Conservation (phyloP, 2,888 invertebrate species). For the Cheilosia soror region DNA sequence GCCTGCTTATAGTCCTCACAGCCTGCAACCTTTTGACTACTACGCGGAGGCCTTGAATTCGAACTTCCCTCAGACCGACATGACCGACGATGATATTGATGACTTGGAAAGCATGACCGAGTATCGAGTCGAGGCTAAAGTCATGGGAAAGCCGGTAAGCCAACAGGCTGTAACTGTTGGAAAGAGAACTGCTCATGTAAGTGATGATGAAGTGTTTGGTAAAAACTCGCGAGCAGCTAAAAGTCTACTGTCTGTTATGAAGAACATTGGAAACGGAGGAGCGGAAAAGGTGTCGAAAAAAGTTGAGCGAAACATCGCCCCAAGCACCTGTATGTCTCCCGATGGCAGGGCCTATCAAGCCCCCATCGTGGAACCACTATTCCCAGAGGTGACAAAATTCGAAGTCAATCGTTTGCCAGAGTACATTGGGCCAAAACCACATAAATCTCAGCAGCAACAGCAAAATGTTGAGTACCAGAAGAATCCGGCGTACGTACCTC, state of each 20-base stretch:
- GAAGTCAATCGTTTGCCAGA: slow-evolving; percentile 80
- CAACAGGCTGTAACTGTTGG: slow-evolving; percentile 88
- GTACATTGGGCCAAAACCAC: slow-evolving; percentile 70
- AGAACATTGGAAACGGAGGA: slow-evolving; percentile 82
- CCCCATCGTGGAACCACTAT: slow-evolving; percentile 81
- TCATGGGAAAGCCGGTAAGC: slow-evolving; percentile 90
- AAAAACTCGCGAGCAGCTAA: slow-evolving; percentile 85
- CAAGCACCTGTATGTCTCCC: slow-evolving; percentile 80
- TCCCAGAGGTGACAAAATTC: slow-evolving; percentile 80
- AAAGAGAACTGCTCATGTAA: slow-evolving; percentile 80
- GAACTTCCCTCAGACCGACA: slow-evolving; percentile 77
- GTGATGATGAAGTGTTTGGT: slow-evolving; percentile 84
- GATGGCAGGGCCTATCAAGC: slow-evolving; percentile 82
- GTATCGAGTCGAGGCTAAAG: slow-evolving; percentile 88
- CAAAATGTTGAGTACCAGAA: slow-evolving; percentile 51
- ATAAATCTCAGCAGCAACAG: slow-evolving; percentile 34
- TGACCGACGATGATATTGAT: slow-evolving; percentile 80
- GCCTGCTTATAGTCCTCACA: slow-evolving; percentile 78
- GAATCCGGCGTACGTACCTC: slow-evolving; percentile 64
- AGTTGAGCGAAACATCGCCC: slow-evolving; percentile 76
- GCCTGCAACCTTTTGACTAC: slow-evolving; percentile 75
- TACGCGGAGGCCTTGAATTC: slow-evolving; percentile 71
- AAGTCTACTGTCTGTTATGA: slow-evolving; percentile 85
- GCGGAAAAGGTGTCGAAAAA: slow-evolving; percentile 77
- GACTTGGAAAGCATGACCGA: slow-evolving; percentile 85